Percentiles rank a stretch among this genome's conserved stretches.
These are phyloP conservation scores for Antheraea yamamai DNA, from an alignment of 2,888 invertebrate genomes.

Conservation along the genomic window DNA sequence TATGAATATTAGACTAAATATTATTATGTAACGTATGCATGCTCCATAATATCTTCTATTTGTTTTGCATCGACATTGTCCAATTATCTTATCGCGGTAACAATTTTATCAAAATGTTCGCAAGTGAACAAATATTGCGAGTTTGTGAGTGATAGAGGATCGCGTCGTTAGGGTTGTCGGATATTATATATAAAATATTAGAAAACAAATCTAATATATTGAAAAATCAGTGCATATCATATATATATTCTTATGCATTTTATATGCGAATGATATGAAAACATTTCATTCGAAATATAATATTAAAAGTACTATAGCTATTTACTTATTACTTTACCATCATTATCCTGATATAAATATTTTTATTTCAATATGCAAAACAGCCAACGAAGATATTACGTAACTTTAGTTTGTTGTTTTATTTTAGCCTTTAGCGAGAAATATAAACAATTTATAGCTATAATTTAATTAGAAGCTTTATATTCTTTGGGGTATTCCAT, in stretches of 20 bases:
- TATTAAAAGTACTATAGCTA: neutral
- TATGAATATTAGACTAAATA: neutral
- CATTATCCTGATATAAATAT: neutral
- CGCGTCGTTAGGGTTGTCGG: constrained; percentile 22
- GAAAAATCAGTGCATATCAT: neutral
- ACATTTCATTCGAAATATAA: neutral
- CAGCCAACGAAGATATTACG: neutral
- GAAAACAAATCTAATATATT: neutral
- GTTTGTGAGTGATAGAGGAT: constrained; percentile 31
- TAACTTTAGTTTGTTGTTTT: no score
- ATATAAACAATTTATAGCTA: no score
- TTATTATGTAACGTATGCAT: neutral
- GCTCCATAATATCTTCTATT: constrained; percentile 25
- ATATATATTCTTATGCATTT: neutral
- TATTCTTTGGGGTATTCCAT: no score
- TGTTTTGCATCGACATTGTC: constrained; percentile 30
- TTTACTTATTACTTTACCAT: neutral
- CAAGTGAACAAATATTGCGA: constrained; percentile 40
- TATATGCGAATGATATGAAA: no score
- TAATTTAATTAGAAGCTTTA: no score
- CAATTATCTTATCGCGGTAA: constrained; percentile 39
- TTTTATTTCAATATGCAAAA: neutral
- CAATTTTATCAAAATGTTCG: constrained; percentile 37
- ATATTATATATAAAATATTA: neutral
- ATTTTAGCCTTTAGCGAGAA: no score